phyloP scores from a whole-genome alignment of 2,797 vertebrate genomes.

The Sebastes kiyomatsui region DNA sequence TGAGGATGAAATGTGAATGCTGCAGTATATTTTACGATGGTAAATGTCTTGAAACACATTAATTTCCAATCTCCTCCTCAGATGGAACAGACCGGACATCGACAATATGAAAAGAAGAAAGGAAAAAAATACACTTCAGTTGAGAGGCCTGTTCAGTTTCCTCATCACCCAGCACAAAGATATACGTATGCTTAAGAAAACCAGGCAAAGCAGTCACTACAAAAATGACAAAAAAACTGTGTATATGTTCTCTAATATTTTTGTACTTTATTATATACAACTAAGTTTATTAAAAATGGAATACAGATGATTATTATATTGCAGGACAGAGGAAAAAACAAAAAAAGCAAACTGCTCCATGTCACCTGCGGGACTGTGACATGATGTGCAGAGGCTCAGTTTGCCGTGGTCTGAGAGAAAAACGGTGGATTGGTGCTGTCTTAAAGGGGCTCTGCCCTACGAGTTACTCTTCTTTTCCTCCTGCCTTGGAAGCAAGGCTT shows the following conservation, averaged over 20 bases:
- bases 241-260: constrained; percentile 96
- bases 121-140: constrained; percentile 78
- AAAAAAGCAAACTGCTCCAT: constrained; percentile 69
- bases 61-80: constrained; percentile 71
- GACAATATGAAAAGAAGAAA: constrained; percentile 88
- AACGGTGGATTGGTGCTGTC: constrained; percentile 80
- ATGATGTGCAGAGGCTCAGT: constrained; percentile 72
- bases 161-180: constrained; percentile 82
- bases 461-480: constrained; percentile 72
- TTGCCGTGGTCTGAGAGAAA: constrained; percentile 66
- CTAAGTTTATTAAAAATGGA: constrained; percentile 94
- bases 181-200: constrained; percentile 77
- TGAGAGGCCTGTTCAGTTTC: constrained; percentile 79
- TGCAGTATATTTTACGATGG: background rate
- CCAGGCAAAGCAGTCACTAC: constrained; percentile 86
- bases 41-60: constrained; percentile 27
- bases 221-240: constrained; percentile 85
- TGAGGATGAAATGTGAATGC: background rate
- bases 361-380: constrained; percentile 83
- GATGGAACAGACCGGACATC: constrained; percentile 96
- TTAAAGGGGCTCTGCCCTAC: constrained; percentile 69
- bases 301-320: constrained; percentile 89
- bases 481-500: constrained; percentile 68
- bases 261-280: constrained; percentile 95
- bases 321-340: constrained; percentile 71